These are phyloP conservation scores for Scyliorhinus canicula DNA, from an alignment of 2,797 vertebrate genomes.

Conservation along the genomic window DNA sequence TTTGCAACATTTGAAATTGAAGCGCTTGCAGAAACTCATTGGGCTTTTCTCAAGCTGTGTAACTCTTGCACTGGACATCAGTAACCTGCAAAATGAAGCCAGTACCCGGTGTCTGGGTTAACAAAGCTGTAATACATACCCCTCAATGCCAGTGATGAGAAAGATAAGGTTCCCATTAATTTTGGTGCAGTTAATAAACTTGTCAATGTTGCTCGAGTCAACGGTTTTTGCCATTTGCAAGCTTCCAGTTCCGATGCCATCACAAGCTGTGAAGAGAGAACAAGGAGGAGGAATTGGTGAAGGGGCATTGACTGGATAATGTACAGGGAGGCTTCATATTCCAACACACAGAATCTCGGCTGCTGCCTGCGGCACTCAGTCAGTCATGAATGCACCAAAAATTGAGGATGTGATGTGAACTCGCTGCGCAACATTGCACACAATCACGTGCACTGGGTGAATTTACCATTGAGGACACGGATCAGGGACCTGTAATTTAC, in stretches of 20 bases:
- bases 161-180: conserved; percentile 98
- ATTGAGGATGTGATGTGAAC: background rate
- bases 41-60: background rate
- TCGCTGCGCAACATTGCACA: background rate
- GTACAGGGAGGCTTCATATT: background rate
- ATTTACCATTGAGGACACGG: background rate
- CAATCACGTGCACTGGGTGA: background rate
- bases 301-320: background rate
- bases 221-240: conserved; percentile 83
- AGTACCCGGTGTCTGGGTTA: background rate
- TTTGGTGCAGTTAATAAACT: conserved; percentile 94
- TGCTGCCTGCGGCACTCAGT: background rate
- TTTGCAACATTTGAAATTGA: background rate
- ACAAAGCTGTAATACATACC: conserved; percentile 61
- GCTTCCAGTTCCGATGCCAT: conserved; percentile 88
- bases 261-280: conserved; percentile 69
- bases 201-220: conserved; percentile 93
- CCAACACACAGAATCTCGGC: background rate
- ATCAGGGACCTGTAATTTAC: background rate
- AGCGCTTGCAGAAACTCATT: background rate
- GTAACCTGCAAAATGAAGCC: background rate
- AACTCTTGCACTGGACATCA: background rate
- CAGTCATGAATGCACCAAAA: background rate
- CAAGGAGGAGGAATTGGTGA: background rate
- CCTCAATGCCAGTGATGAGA: conserved; percentile 92